These are phyloP conservation scores for Montifringilla adamsi DNA, from an alignment of 2,113 vertebrate genomes.

Conservation along the genomic window DNA sequence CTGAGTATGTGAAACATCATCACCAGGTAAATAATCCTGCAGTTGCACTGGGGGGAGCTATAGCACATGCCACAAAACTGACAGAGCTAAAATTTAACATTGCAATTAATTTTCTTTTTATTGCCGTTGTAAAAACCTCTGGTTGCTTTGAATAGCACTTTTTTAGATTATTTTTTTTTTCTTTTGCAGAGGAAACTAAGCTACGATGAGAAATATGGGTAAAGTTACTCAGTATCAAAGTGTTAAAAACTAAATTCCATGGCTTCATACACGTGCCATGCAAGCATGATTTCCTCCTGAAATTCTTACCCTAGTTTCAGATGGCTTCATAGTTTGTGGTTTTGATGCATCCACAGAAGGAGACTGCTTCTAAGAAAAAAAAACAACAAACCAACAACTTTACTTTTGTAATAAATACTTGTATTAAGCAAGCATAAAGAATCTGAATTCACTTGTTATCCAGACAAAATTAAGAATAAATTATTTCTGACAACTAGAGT, in stretches of 20 bases:
- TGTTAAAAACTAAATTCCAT: neutral
- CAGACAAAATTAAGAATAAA: neutral
- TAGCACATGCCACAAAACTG: neutral
- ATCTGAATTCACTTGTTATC: neutral
- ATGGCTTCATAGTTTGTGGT: slow-evolving; percentile 52
- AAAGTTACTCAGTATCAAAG: neutral
- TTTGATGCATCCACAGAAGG: neutral
- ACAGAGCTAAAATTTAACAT: neutral
- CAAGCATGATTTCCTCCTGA: neutral
- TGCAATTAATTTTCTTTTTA: neutral
- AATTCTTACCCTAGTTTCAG: slow-evolving; percentile 67
- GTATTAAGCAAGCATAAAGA: neutral
- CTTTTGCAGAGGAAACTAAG: neutral
- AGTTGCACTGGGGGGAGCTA: neutral
- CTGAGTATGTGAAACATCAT: neutral
- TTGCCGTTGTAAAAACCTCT: neutral
- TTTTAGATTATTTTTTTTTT: neutral
- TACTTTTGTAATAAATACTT: neutral
- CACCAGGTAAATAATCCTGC: neutral
- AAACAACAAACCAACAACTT: neutral
- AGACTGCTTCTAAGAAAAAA: neutral
- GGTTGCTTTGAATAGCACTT: neutral
- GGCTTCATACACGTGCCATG: neutral
- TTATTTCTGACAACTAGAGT: neutral
- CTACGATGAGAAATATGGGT: fast-evolving